phyloP scores from a whole-genome alignment of 2,797 vertebrate species.

The Acestrorhynchus altus region DNA sequence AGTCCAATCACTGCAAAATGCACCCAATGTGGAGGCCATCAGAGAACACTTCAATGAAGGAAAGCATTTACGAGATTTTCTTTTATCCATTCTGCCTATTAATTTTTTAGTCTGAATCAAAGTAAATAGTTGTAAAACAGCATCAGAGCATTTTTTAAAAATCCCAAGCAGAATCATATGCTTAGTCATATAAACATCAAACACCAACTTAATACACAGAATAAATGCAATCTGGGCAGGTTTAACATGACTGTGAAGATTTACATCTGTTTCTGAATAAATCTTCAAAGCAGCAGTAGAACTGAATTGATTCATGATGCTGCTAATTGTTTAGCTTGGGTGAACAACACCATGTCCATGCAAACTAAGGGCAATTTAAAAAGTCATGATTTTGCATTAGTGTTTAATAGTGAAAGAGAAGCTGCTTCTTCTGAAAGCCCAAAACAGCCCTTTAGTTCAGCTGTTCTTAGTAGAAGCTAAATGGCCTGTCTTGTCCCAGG shows the following conservation, averaged over 20 bases:
- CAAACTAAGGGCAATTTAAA: not conserved
- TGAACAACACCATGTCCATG: not conserved
- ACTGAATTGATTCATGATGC: not conserved
- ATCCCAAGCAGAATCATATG: too few relatives aligned
- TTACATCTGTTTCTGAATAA: not conserved
- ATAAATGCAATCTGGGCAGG: too few relatives aligned
- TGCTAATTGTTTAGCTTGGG: not conserved
- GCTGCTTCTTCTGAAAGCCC: not conserved
- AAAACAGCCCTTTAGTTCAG: not conserved
- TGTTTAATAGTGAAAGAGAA: not conserved
- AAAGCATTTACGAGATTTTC: too few relatives aligned
- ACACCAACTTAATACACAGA: too few relatives aligned
- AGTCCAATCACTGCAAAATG: too few relatives aligned
- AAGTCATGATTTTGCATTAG: not conserved
- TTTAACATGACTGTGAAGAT: not conserved
- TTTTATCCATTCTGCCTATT: too few relatives aligned
- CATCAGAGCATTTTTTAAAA: too few relatives aligned
- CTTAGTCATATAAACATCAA: too few relatives aligned
- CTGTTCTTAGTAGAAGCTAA: conserved; percentile 6
- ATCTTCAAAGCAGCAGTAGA: not conserved
- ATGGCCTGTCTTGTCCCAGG: not conserved
- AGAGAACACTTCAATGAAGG: too few relatives aligned
- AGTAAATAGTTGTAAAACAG: too few relatives aligned
- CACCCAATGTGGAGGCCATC: too few relatives aligned
- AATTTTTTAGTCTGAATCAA: too few relatives aligned